phyloP scores from a whole-genome alignment of 2,113 vertebrate species.

The Campylomormyrus numenius region DNA sequence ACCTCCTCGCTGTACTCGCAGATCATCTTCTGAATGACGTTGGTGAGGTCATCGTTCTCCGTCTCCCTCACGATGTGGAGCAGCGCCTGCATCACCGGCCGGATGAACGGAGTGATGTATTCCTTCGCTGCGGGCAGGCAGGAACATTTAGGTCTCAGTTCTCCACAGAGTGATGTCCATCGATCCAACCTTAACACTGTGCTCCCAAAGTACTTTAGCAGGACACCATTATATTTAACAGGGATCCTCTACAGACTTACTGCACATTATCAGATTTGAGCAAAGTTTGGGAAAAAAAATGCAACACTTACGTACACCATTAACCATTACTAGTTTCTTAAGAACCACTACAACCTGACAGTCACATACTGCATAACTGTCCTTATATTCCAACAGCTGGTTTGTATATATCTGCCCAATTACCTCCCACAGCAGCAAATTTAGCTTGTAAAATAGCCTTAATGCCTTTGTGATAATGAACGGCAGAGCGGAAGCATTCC shows the following conservation, averaged over 20 bases:
- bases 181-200: neutral
- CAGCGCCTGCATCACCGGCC: slow-evolving; percentile 96
- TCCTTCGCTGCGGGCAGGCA: slow-evolving; percentile 76
- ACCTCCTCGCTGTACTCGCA: slow-evolving; percentile 99
- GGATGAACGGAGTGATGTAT: slow-evolving; percentile 91
- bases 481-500: neutral
- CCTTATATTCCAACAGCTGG: neutral
- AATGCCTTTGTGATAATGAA: neutral
- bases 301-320: neutral
- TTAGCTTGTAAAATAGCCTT: neutral
- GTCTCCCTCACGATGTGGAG: slow-evolving; percentile 97
- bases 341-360: neutral
- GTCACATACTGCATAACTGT: neutral
- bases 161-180: neutral
- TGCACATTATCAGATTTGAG: neutral
- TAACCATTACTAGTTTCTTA: neutral
- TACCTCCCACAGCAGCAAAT: neutral
- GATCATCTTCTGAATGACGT: slow-evolving; percentile 99
- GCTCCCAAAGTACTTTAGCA: neutral
- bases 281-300: neutral
- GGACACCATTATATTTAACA: neutral
- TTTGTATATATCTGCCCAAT: neutral
- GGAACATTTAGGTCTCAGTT: neutral
- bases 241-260: neutral
- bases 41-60: slow-evolving; percentile 97